Conservation (phyloP, 23 tunicate genomes). For the Ascidia mentula region DNA sequence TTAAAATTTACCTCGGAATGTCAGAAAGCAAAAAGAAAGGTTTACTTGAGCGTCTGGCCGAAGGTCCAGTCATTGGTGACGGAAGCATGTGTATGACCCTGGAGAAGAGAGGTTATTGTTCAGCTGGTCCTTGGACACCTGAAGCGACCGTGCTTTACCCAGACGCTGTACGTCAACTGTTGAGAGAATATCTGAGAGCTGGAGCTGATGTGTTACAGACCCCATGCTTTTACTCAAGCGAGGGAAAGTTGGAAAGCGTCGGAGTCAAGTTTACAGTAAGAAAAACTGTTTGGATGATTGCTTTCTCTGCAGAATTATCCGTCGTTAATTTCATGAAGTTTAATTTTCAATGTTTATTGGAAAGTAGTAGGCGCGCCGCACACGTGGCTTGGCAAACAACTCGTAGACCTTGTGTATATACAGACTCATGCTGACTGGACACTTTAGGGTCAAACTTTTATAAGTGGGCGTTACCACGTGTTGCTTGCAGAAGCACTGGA, state of each 20-base stretch:
- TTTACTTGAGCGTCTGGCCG: constrained; percentile 48
- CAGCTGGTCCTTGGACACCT: constrained; percentile 73
- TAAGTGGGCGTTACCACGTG: too few relatives aligned
- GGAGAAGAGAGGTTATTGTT: constrained; percentile 80
- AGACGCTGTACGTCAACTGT: constrained; percentile 74
- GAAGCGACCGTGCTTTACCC: constrained; percentile 78
- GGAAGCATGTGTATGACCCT: constrained; percentile 87
- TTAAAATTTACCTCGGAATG: too few relatives aligned
- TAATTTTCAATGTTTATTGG: too few relatives aligned
- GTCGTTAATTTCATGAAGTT: too few relatives aligned
- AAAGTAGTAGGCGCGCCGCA: too few relatives aligned
- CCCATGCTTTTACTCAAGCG: constrained; percentile 66
- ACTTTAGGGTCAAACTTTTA: too few relatives aligned
- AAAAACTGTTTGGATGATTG: too few relatives aligned
- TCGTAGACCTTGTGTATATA: too few relatives aligned
- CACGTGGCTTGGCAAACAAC: too few relatives aligned
- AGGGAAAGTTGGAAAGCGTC: constrained; percentile 31
- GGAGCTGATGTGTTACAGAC: constrained; percentile 86
- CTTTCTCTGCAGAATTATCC: too few relatives aligned
- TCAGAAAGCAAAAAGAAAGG: constrained; percentile 17
- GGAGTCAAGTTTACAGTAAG: constrained; percentile 11
- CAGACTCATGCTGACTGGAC: too few relatives aligned
- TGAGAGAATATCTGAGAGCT: constrained; percentile 77
- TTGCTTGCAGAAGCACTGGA: too few relatives aligned
- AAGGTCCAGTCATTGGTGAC: constrained; percentile 87